phyloP scores from a whole-genome alignment of 1,140 invertebrate genomes.

The Meteorus sp. region DNA sequence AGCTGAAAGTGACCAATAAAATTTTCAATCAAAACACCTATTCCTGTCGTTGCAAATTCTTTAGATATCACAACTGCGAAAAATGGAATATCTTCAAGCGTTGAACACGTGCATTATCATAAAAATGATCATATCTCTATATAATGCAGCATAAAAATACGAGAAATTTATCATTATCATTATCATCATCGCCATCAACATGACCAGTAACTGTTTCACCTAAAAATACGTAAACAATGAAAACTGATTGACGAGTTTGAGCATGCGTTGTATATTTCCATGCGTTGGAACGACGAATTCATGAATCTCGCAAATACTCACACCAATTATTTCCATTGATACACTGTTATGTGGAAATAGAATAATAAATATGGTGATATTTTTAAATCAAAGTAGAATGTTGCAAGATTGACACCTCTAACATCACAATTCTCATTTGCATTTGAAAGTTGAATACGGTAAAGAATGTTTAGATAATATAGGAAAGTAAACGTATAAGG shows the following conservation, averaged over 20 bases:
- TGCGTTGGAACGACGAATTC: constrained; percentile 16
- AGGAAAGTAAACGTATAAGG: too few relatives aligned
- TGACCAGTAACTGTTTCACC: not conserved
- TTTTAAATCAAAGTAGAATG: constrained; percentile 18
- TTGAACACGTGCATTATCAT: constrained; percentile 2
- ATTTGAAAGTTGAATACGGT: not conserved
- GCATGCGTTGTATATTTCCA: constrained; percentile 11
- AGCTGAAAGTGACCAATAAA: constrained; percentile 48
- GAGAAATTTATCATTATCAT: too few relatives aligned
- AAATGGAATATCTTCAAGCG: constrained; percentile 12
- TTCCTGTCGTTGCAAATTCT: too few relatives aligned
- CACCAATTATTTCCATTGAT: constrained; percentile 59
- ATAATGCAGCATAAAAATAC: not conserved
- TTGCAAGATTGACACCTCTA: too few relatives aligned
- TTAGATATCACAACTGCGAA: not conserved
- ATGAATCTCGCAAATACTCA: constrained; percentile 46
- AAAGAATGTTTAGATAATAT: constrained; percentile 1
- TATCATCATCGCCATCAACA: too few relatives aligned
- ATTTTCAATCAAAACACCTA: too few relatives aligned
- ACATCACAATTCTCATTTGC: not conserved
- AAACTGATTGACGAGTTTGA: not conserved
- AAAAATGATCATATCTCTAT: constrained; percentile 14
- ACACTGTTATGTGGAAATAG: constrained; percentile 55
- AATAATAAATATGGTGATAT: constrained; percentile 19
- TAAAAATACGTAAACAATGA: not conserved